phyloP scores from a whole-genome alignment of 1,140 invertebrate species.

The Drosophila busckii region DNA sequence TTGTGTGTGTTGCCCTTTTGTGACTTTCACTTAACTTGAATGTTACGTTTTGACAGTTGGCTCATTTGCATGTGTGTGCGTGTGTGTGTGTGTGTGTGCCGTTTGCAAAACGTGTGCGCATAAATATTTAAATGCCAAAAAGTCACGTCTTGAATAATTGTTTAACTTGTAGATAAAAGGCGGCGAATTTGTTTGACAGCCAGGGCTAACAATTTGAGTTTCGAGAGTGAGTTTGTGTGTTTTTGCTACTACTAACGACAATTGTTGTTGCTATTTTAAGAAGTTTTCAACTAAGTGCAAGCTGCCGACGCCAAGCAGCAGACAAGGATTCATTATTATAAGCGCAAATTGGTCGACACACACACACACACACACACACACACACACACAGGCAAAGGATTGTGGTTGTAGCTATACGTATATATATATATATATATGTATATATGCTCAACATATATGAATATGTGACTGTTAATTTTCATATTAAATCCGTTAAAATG shows the following conservation, averaged over 20 bases:
- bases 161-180: conserved; percentile 46
- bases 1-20: no score
- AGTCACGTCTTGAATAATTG: conserved; percentile 76
- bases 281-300: conserved; percentile 73
- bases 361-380: conserved; percentile 21
- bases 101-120: conserved; percentile 59
- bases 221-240: background rate
- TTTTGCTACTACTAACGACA: conserved; percentile 4
- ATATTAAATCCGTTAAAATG: conserved; percentile 78
- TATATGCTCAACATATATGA: no score
- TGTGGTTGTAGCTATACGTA: conserved; percentile 9
- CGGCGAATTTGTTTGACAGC: background rate
- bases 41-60: conserved; percentile 36
- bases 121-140: conserved; percentile 76
- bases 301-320: conserved; percentile 40
- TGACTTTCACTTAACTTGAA: conserved; percentile 25
- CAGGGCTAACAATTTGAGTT: background rate
- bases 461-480: conserved; percentile 68
- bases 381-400: conserved; percentile 31
- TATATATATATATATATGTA: conserved; percentile 3
- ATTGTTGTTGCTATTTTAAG: conserved; percentile 58
- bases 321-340: conserved; percentile 66
- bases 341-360: conserved; percentile 61
- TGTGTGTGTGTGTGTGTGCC: conserved; percentile 9
- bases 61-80: background rate